phyloP scores from a whole-genome alignment of 2,888 invertebrate genomes.

The Nomada flava region DNA sequence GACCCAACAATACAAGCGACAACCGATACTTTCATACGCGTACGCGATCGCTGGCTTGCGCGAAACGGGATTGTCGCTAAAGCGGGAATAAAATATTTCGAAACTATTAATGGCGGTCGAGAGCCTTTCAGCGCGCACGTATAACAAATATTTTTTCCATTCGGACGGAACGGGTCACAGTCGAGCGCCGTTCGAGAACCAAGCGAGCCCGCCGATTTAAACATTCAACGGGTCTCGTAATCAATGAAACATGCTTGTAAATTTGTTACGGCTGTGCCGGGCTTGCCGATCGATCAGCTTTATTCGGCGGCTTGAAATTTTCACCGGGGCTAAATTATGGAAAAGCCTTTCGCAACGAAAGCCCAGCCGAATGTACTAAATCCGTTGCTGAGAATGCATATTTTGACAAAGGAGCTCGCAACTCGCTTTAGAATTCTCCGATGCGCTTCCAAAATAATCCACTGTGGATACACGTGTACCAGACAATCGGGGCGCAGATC shows the following conservation, averaged over 20 bases:
- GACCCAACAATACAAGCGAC: neutral
- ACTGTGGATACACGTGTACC: neutral
- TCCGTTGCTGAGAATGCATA: neutral
- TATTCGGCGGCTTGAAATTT: constrained; percentile 34
- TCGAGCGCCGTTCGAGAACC: neutral
- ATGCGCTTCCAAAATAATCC: neutral
- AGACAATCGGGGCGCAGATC: neutral
- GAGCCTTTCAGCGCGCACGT: neutral
- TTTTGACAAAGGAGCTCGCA: neutral
- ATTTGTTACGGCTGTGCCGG: constrained; percentile 33
- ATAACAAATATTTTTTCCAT: constrained; percentile 18
- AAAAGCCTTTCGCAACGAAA: neutral
- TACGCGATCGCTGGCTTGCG: constrained; percentile 10
- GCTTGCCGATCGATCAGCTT: constrained; percentile 35
- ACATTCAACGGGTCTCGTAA: constrained; percentile 44
- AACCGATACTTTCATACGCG: neutral
- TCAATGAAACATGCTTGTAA: constrained; percentile 45
- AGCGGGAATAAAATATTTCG: constrained; percentile 17
- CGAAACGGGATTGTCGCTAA: neutral
- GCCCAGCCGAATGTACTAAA: neutral
- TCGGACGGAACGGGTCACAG: constrained; percentile 8
- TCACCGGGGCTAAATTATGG: constrained; percentile 40
- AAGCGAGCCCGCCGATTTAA: constrained; percentile 41
- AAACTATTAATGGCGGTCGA: neutral
- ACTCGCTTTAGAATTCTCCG: neutral